phyloP scores from a whole-genome alignment of 2,113 vertebrate species.

The Coptodon bakossiorum region DNA sequence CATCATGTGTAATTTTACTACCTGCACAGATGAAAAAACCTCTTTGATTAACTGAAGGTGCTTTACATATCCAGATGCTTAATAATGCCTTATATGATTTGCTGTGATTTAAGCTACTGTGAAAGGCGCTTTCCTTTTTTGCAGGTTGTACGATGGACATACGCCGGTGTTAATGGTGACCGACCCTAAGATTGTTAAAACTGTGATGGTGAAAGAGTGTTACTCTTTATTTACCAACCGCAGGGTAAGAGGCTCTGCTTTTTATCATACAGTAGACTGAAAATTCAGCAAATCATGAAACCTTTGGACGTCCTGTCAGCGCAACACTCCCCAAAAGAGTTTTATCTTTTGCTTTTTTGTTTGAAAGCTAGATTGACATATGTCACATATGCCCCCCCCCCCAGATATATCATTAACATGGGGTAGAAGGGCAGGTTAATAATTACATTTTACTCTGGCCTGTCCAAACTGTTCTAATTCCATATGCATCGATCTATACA shows the following conservation, averaged over 20 bases:
- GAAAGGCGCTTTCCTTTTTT: neutral
- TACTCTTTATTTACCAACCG: slow-evolving; percentile 72
- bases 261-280: neutral
- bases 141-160: slow-evolving; percentile 73
- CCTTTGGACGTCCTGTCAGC: neutral
- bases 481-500: neutral
- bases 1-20: neutral
- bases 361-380: neutral
- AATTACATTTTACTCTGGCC: neutral
- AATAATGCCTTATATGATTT: neutral
- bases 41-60: neutral
- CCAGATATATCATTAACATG: neutral
- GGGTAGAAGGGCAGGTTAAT: neutral
- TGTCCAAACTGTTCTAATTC: neutral
- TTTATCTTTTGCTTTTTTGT: neutral
- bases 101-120: neutral
- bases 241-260: neutral
- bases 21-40: neutral
- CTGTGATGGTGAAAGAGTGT: slow-evolving; percentile 78
- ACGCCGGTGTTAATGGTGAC: slow-evolving; percentile 59
- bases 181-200: slow-evolving; percentile 71
- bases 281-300: neutral
- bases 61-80: neutral
- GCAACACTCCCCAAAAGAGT: neutral
- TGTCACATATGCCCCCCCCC: neutral